Percentiles rank a stretch among this genome's conserved stretches.
These are phyloP conservation scores for Cantharis nigra DNA, from an alignment of 2,888 invertebrate genomes.

Conservation along the genomic window DNA sequence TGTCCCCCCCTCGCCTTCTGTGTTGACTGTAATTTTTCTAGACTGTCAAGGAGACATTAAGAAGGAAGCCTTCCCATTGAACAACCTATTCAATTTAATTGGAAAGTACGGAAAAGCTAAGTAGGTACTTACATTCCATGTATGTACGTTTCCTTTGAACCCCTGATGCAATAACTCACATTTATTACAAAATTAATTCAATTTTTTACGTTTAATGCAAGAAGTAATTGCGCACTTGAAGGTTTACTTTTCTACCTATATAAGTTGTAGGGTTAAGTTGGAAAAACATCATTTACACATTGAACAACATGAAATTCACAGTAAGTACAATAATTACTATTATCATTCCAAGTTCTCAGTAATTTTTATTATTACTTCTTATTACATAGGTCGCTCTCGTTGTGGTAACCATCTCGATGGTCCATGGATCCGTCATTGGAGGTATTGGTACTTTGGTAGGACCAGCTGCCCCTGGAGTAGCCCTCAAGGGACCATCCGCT, in stretches of 20 bases:
- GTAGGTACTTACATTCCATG: background rate
- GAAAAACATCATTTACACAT: background rate
- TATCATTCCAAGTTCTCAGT: background rate
- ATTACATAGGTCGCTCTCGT: background rate
- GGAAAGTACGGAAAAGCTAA: background rate
- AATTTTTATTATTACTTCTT: background rate
- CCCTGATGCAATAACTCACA: background rate
- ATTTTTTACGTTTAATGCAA: background rate
- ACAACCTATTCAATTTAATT: background rate
- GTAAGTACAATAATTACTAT: background rate
- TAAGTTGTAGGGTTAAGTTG: background rate
- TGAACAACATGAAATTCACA: background rate
- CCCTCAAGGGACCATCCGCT: constrained; percentile 25
- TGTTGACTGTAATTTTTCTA: too few species aligned
- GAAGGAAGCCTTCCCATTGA: background rate
- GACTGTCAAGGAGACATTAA: background rate
- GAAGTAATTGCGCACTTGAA: background rate
- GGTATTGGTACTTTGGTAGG: constrained; percentile 25
- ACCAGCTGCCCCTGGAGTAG: constrained; percentile 18
- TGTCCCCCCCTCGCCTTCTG: too few species aligned
- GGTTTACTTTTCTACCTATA: background rate
- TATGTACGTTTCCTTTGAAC: background rate
- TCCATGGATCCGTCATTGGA: constrained; percentile 29
- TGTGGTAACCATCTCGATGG: constrained; percentile 15
- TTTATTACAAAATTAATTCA: background rate